Conservation (phyloP, 2,888 invertebrate species). For the Malachius bipustulatus region DNA sequence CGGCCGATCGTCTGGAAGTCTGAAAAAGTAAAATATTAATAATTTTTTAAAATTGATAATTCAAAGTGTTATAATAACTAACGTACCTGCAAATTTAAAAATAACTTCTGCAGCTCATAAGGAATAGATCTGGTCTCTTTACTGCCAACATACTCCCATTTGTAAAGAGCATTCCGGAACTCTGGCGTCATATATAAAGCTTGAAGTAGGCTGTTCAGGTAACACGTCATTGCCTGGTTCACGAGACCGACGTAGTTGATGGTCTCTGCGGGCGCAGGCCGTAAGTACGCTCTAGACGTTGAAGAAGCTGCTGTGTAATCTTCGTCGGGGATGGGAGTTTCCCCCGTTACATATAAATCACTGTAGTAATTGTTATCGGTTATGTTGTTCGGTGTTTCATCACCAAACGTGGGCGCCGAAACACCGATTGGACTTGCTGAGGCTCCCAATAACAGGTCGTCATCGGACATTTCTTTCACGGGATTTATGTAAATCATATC, state of each 20-base stretch:
- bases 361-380: conserved; percentile 5
- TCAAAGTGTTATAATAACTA: not conserved
- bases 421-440: conserved; percentile 37
- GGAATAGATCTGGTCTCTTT: conserved; percentile 67
- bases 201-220: conserved; percentile 78
- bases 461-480: conserved; percentile 24
- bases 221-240: conserved; percentile 89
- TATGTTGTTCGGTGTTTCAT: too few species aligned
- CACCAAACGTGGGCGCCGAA: conserved; percentile 15
- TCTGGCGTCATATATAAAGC: conserved; percentile 87
- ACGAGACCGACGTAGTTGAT: conserved; percentile 62
- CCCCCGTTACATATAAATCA: conserved; percentile 14
- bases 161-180: conserved; percentile 77
- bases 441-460: conserved; percentile 37
- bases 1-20: conserved; percentile 65
- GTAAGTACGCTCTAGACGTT: conserved; percentile 5
- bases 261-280: conserved; percentile 17
- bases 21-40: conserved; percentile 29
- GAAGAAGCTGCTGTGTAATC: conserved; percentile 17
- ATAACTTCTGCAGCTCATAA: conserved; percentile 74
- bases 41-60: too few species aligned
- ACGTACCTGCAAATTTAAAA: conserved; percentile 64
- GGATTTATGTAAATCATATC: conserved; percentile 9
- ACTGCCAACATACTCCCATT: conserved; percentile 65
- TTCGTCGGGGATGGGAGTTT: conserved; percentile 21